Conservation (phyloP, 2,888 invertebrate species). For the Euspilapteryx auroguttella region DNA sequence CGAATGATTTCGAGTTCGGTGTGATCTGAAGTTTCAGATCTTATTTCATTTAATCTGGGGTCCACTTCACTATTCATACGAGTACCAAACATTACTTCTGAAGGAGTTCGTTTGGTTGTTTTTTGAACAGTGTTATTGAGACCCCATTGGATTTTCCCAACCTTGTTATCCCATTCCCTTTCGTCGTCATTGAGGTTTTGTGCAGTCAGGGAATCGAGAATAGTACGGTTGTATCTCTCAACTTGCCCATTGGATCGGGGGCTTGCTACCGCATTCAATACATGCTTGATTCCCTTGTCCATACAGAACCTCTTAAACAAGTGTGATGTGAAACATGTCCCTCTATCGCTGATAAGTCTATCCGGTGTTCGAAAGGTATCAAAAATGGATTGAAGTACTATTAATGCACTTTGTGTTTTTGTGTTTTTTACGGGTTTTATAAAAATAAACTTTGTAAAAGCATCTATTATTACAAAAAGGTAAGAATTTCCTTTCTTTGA, state of each 20-base stretch:
- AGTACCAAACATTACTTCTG: not conserved
- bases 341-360: conserved; percentile 22
- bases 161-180: conserved; percentile 8
- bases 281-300: conserved; percentile 11
- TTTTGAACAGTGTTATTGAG: conserved; percentile 10
- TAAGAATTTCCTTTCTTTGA: conserved; percentile 14
- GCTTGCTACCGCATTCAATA: conserved; percentile 12
- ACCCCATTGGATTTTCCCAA: conserved; percentile 10
- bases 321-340: conserved; percentile 21
- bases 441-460: conserved; percentile 19
- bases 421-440: conserved; percentile 15
- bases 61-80: conserved; percentile 1
- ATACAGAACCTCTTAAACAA: conserved; percentile 15
- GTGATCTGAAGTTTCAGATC: conserved; percentile 10
- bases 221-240: conserved; percentile 16
- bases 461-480: conserved; percentile 18
- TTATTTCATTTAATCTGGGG: not conserved
- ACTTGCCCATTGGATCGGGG: conserved; percentile 8
- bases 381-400: conserved; percentile 13
- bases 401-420: conserved; percentile 13
- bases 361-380: conserved; percentile 8
- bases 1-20: not conserved
- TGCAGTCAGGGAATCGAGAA: conserved; percentile 13
- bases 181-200: conserved; percentile 4
- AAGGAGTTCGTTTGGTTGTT: not conserved